Conservation (phyloP, 2,888 invertebrate species). For the Diarsia dahlii region DNA sequence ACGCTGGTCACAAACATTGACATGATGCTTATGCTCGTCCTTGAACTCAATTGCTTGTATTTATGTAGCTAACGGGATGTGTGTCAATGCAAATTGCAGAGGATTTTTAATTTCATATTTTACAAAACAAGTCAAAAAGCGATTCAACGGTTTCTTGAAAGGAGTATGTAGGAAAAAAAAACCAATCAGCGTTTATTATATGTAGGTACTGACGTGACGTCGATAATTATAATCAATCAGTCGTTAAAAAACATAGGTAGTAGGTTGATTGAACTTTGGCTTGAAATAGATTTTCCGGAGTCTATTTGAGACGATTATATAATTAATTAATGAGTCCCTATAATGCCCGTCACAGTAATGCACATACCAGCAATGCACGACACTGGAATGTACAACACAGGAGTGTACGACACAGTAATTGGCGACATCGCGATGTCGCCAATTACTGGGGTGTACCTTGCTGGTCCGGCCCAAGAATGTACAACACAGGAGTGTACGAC, state of each 20-base stretch:
- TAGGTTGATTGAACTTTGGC: constrained; percentile 68
- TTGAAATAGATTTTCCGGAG: constrained; percentile 73
- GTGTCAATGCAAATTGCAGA: constrained; percentile 86
- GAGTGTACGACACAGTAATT: no score
- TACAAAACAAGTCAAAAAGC: not conserved
- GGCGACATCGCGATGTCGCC: no score
- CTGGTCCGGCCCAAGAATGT: no score
- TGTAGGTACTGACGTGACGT: constrained; percentile 22
- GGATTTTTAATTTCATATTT: constrained; percentile 29
- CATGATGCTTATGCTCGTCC: constrained; percentile 87
- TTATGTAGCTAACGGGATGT: constrained; percentile 88
- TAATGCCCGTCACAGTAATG: no score
- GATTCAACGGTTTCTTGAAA: constrained; percentile 16
- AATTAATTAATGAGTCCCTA: constrained; percentile 72
- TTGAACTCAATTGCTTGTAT: constrained; percentile 89
- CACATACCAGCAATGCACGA: no score
- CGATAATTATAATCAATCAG: constrained; percentile 3
- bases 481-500: no score
- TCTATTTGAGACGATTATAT: constrained; percentile 71
- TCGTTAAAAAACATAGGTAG: constrained; percentile 20
- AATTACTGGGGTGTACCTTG: no score
- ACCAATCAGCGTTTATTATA: constrained; percentile 23
- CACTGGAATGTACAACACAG: no score
- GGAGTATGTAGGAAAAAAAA: constrained; percentile 25
- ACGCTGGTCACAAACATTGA: constrained; percentile 87